Percentiles rank a stretch among this genome's conserved stretches.
phyloP scores from a whole-genome alignment of 2,113 vertebrate species.

The Noturus placidus region DNA sequence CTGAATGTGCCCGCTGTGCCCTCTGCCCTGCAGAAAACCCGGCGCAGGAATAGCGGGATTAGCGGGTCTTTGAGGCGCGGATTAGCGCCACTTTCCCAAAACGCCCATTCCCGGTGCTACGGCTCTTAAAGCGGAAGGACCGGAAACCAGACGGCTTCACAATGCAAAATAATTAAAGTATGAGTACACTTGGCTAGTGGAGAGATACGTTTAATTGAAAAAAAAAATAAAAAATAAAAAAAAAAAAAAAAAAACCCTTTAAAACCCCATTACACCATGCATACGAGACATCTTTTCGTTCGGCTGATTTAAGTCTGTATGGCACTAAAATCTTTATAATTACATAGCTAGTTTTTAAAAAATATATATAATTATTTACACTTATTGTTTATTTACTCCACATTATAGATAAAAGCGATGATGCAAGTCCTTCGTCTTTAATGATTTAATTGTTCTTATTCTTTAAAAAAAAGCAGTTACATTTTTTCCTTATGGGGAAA shows the following conservation, averaged over 20 bases:
- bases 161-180: constrained; percentile 42
- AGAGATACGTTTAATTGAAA: constrained; percentile 39
- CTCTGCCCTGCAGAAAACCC: constrained; percentile 66
- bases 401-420: background rate
- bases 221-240: background rate
- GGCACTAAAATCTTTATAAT: background rate
- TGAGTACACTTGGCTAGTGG: constrained; percentile 22
- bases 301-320: background rate
- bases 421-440: background rate
- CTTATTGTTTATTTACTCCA: background rate
- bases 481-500: too few relatives aligned
- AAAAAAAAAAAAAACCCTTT: background rate
- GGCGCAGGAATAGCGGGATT: constrained; percentile 73
- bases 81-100: constrained; percentile 70
- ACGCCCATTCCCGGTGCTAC: constrained; percentile 61
- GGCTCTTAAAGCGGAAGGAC: constrained; percentile 58
- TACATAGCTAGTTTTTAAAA: background rate
- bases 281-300: constrained; percentile 8
- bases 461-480: background rate
- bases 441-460: background rate
- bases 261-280: constrained; percentile 35
- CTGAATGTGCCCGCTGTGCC: constrained; percentile 61
- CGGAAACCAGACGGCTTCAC: constrained; percentile 57
- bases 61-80: constrained; percentile 71
- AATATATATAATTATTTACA: background rate